Conservation (phyloP, 2,113 vertebrate species). For the Tachuris rubrigastra region DNA sequence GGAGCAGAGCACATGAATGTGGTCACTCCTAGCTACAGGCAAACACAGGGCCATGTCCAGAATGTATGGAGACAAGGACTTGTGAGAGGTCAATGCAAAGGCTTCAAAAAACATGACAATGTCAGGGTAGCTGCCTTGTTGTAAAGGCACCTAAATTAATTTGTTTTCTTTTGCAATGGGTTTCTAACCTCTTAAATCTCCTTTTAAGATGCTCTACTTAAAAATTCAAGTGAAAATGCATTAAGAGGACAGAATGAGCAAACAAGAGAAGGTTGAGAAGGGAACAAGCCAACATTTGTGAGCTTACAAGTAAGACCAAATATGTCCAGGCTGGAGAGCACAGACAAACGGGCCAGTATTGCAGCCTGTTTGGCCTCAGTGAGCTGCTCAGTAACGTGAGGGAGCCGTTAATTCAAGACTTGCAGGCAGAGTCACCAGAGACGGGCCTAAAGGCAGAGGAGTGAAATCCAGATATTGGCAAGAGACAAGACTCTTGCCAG, state of each 20-base stretch:
- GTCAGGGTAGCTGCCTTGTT: background rate
- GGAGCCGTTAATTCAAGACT: background rate
- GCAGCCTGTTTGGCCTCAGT: background rate
- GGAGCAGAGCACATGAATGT: background rate
- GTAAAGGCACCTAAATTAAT: background rate
- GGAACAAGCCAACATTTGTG: background rate
- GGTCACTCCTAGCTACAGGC: background rate
- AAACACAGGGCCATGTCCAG: background rate
- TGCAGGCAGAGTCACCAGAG: background rate
- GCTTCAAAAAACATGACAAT: background rate
- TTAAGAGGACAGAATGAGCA: background rate
- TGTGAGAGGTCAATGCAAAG: background rate
- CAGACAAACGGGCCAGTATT: background rate
- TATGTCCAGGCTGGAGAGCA: background rate
- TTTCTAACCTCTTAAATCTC: background rate
- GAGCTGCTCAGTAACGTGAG: background rate
- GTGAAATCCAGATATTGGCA: background rate
- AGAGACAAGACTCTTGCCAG: background rate
- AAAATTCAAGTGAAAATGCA: background rate
- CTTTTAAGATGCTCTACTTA: background rate
- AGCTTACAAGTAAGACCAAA: background rate
- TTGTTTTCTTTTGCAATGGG: background rate
- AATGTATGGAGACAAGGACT: background rate
- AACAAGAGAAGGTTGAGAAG: background rate
- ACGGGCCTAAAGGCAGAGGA: background rate